These are phyloP conservation scores for Wasmannia auropunctata DNA, from an alignment of 1,140 invertebrate genomes.

Conservation along the genomic window DNA sequence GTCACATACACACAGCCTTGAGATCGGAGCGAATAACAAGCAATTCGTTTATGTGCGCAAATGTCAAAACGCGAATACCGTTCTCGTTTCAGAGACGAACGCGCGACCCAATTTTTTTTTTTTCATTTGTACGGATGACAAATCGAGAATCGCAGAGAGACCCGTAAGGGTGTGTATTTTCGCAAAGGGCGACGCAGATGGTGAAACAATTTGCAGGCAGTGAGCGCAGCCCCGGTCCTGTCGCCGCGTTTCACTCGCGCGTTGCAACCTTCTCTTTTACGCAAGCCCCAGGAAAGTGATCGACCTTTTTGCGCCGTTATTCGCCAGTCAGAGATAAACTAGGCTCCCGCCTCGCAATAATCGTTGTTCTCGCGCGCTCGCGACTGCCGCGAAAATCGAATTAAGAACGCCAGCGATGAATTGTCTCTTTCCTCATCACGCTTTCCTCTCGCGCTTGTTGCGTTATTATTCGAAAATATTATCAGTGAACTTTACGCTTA, in stretches of 20 bases:
- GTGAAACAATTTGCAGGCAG: neutral
- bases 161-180: neutral
- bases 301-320: constrained; percentile 46
- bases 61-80: neutral
- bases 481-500: neutral
- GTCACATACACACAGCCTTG: neutral
- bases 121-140: neutral
- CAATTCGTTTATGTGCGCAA: neutral
- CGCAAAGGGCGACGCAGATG: neutral
- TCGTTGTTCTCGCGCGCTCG: neutral
- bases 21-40: neutral
- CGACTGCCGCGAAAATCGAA: neutral
- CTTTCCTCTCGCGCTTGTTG: neutral
- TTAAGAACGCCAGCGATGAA: neutral
- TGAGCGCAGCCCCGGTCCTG: neutral
- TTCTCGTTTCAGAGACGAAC: neutral
- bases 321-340: neutral
- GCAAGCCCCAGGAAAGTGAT: constrained; percentile 48
- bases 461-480: neutral
- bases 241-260: neutral
- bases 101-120: neutral
- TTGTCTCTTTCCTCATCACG: neutral
- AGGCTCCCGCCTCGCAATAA: neutral
- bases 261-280: constrained; percentile 59
- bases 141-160: neutral